Evolutionary conservation across 2,113 vertebrate genomes (phyloP), one percentile per base, ranked within the genome.

Genomic region (Zonotrichia leucophrys): DNA sequence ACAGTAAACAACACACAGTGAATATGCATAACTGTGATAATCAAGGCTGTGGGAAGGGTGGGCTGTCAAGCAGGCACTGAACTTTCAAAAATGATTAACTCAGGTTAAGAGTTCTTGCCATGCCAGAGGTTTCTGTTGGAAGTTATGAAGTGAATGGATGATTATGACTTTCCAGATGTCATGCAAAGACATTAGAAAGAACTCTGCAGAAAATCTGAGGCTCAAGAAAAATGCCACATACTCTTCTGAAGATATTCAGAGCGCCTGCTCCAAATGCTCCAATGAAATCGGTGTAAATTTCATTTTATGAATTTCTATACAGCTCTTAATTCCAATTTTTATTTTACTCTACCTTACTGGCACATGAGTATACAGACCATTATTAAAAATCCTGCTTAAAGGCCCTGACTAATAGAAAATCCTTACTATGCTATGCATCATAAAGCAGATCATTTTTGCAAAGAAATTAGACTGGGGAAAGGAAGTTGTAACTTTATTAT

Each of bases 401-500:
- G 44, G 33, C 30, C n/a, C 42, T 80, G 79, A 76, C 52, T 86
- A 90, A 92, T n/a, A 70, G 68, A 70, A 87, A 92, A 77, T 37
- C 82, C 66, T 77, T 75, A 83, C 80, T 47, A 35, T 68, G 89
- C 46, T 31, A 53, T 37, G 69, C 77, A 89, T 79, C 77, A 84
- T 78, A 92, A 93, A 94, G 52, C 73, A 84, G 52, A 68, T 56
- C 1, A 42, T 94, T 89, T 92, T 44, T 88, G 60, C 49, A 87
- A 81, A 95, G 56, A 90, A 89, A 81, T 67, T 70, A 78, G 30
- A 81, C n/a, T 21, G 75, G 82, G 87, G 87, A 83, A n/a, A 90
- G 35, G 52, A 28, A 84, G 30, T 46, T 77, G 66, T 86, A 88
- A 86, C 79, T 80, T 94, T 78, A 44, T 52, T 75, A 63, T 18